Evolutionary conservation across 2,888 invertebrate species (phyloP).

Genomic region (Timandra comae): DNA sequence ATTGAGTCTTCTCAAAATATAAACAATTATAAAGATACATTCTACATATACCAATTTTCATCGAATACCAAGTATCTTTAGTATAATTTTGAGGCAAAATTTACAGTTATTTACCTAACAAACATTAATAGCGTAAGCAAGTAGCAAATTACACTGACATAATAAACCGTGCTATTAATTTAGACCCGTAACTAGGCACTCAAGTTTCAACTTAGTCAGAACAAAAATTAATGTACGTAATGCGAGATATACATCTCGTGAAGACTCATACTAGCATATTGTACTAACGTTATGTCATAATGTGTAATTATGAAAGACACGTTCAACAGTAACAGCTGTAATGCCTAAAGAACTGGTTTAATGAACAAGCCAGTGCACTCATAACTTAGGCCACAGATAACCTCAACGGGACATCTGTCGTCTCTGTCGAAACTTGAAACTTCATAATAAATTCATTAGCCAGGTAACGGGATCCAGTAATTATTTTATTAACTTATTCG

Average conservation of each 20-base stretch:
- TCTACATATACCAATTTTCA: no score
- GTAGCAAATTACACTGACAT: no score
- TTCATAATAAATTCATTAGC: slow-evolving; percentile 6
- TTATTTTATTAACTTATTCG: slow-evolving; percentile 34
- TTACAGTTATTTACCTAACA: no score
- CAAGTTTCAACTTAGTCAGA: no score
- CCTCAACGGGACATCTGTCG: slow-evolving; percentile 53
- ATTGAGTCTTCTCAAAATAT: no score
- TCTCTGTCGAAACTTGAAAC: slow-evolving; percentile 36
- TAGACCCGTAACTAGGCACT: no score
- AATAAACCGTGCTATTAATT: no score
- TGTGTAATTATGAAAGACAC: slow-evolving; percentile 28
- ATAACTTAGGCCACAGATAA: slow-evolving; percentile 54
- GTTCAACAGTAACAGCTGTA: slow-evolving; percentile 16
- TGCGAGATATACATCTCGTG: slow-evolving; percentile 36
- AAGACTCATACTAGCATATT: slow-evolving; percentile 37
- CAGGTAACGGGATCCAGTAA: slow-evolving; percentile 21
- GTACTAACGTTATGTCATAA: slow-evolving; percentile 38
- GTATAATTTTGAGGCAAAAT: no score
- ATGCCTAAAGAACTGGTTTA: slow-evolving; percentile 33
- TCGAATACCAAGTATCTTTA: no score
- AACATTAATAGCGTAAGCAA: no score
- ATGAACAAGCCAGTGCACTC: slow-evolving; percentile 36
- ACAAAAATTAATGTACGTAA: no score
- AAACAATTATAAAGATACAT: no score